Base-by-base conservation (phyloP, 2,113 vertebrate genomes). In the Prionailurus viverrinus region DNA sequence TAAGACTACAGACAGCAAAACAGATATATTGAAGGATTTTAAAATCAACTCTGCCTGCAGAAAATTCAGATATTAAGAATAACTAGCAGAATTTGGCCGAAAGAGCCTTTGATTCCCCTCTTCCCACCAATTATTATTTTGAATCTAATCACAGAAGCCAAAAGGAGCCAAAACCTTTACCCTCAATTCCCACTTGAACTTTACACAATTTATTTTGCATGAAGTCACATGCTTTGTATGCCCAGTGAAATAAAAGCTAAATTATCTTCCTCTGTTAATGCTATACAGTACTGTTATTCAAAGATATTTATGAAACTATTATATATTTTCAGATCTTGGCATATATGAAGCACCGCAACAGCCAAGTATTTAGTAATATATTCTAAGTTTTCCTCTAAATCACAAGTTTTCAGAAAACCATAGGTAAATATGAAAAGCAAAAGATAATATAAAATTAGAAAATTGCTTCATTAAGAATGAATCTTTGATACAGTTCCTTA, bases 281-380 rank as follows among this genome's bases (percentile, higher is more conserved):
- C 12, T 89, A 74, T 21, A 16, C 63, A 58, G 66, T 84, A 74
- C 93, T 96, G 86, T 96, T 95, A 5, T 92, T 98, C 89, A 96
- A 85, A 96, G 95, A 96, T 93, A 84, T 91, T 96, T 89, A 96
- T 80, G 61, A 94, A 81, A 88, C 93, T 83, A 89, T 97, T 81
- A 94, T 90, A 96, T 95, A 98, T 98, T 97, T 96, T 80, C 93
- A 91, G 86, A 79, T 66, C 58, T 45, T 92, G 93, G 94, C 94
- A 91, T 82, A 91, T 36, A 33, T 12, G 25, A 95, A 94, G 41
- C 55, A 80, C 48, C 41, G 5, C 10, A 41, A 39, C 13, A 93
- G 78, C 31, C 74, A 94, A 84, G 9, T 66, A 80, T 79, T 86
- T 55, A 94, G 66, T 63, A 93, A 94, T 82, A 69, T 55, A 29